Evolutionary conservation across 2,888 invertebrate species (phyloP), one percentile per base, ranked within the genome.

Genomic region (Rhagophthalmus giganteus): DNA sequence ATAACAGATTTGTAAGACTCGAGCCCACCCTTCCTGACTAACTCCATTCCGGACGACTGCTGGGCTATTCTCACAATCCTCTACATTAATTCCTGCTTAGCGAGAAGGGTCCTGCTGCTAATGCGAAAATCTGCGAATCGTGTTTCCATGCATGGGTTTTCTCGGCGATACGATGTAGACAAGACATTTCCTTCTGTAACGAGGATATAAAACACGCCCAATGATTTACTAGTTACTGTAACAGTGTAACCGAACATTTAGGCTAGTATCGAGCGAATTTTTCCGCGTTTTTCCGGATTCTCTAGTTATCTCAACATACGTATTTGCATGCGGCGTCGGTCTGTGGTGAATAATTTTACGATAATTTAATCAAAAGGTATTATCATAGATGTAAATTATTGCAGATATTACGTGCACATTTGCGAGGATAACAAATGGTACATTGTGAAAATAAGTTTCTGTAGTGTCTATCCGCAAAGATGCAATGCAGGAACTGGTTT

Each of bases 41-140:
- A 51, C 55, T 45, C 35, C 46, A 45, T 40, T 44, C 37, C 35
- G 49, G 41, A 40, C 54, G 50, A 56, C 61, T 61, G 61, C 61
- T 57, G 64, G 59, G 53, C 63, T 58, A 61, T 64, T 60, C 62
- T 60, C 62, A 59, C 62, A 66, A 68, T 65, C 60, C 65, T 60
- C 60, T 49, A 59, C 62, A 65, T 65, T 66, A 66, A 66, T 66
- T 66, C 64, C 63, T 58, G 62, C 65, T 65, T 65, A 64, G 63
- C 58, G 57, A 47, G 54, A 46, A 55, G 57, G 53, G 57, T 54
- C 56, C 47, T 53, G 35, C 50, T 57, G 48, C 57, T 58, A 59
- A 59, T 61, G 58, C 62, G 61, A 59, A 60, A 64, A 62, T 62
- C 62, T 60, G 59, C 48, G 58, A 58, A 52, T 61, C 58, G 59